Conservation (phyloP, 2,888 invertebrate species). For the Luffia ferchaultella region DNA sequence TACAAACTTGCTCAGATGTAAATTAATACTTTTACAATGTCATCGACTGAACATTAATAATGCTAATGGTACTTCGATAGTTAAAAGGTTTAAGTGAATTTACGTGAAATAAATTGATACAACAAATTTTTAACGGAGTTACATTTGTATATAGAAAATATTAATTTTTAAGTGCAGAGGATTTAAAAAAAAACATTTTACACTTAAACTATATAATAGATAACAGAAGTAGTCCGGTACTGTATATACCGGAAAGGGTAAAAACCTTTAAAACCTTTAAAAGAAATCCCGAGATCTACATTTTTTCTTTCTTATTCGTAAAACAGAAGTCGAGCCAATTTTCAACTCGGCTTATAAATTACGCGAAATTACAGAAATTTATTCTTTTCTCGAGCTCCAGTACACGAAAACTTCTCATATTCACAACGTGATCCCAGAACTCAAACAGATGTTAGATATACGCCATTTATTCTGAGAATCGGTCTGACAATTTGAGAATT, state of each 20-base stretch:
- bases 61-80: neutral
- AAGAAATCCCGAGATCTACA: neutral
- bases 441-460: no score
- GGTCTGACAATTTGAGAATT: no score
- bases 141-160: no score
- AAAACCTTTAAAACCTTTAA: no score
- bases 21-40: slow-evolving; percentile 28
- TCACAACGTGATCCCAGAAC: neutral
- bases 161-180: no score
- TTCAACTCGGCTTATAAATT: neutral
- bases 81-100: neutral
- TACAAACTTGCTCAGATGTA: slow-evolving; percentile 63
- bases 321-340: neutral
- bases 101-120: neutral
- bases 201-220: no score
- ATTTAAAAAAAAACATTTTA: no score
- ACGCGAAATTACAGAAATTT: neutral
- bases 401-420: neutral
- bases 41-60: slow-evolving; percentile 53
- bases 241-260: no score
- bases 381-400: neutral
- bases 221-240: no score
- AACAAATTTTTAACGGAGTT: no score
- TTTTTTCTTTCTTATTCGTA: neutral
- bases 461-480: no score